Percentiles rank a stretch among this genome's conserved stretches.
Conservation (phyloP, 1,140 invertebrate species). For the Forficula auricularia region DNA sequence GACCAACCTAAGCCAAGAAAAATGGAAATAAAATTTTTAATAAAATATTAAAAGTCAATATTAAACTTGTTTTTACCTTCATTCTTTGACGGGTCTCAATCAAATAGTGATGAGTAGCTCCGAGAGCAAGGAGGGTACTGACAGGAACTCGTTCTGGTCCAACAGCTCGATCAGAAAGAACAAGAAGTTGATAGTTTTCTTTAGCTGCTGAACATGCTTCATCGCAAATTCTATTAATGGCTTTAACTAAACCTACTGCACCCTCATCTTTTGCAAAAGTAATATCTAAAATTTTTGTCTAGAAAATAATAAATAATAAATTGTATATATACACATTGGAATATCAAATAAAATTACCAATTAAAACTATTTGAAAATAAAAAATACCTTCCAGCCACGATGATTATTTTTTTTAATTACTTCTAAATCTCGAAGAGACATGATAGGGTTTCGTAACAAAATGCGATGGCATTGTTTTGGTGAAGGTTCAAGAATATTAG, state of each 20-base stretch:
- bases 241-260: conserved; percentile 50
- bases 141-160: conserved; percentile 53
- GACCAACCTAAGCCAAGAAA: not conserved
- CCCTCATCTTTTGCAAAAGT: conserved; percentile 63
- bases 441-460: conserved; percentile 84
- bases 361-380: not conserved
- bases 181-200: conserved; percentile 65
- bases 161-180: conserved; percentile 71
- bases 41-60: not conserved
- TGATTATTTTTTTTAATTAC: conserved; percentile 70
- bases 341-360: not conserved
- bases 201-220: conserved; percentile 68
- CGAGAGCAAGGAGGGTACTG: conserved; percentile 72
- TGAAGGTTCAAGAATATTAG: conserved; percentile 83
- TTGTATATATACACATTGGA: not conserved
- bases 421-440: conserved; percentile 79
- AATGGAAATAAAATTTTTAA: not conserved
- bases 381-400: conserved; percentile 62
- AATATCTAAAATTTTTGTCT: conserved; percentile 75
- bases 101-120: conserved; percentile 86
- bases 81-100: conserved; percentile 89
- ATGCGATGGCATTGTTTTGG: conserved; percentile 79
- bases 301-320: conserved; percentile 11
- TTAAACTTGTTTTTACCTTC: conserved; percentile 50
- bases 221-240: conserved; percentile 59